A percentile compares a stretch with the other conserved stretches of the same genome.
Evolutionary conservation across 2,113 vertebrate species (phyloP).

Genomic region (Etheostoma cragini): DNA sequence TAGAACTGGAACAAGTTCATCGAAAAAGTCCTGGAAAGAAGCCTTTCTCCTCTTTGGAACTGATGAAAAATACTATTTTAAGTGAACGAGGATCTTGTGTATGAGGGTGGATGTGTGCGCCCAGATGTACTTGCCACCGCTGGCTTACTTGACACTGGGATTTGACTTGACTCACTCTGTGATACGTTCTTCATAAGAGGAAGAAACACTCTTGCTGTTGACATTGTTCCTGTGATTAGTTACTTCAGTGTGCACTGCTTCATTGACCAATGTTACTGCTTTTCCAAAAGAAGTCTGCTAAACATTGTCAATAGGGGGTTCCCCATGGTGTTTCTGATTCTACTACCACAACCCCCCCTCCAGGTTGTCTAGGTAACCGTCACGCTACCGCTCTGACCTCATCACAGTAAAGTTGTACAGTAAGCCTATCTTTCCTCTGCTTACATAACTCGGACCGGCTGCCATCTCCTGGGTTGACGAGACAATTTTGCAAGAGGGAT

Average conservation of each 20-base stretch:
- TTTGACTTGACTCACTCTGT: constrained; percentile 11
- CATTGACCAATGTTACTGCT: not conserved
- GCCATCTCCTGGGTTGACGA: not conserved
- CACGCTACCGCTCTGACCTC: constrained; percentile 39
- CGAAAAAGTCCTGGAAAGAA: constrained; percentile 2
- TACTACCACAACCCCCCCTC: not conserved
- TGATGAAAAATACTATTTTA: constrained; percentile 12
- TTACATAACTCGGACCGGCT: constrained; percentile 16
- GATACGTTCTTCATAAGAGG: constrained; percentile 31
- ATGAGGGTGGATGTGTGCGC: not conserved
- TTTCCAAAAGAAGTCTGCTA: not conserved
- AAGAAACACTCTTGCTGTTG: constrained; percentile 43
- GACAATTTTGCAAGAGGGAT: constrained; percentile 1
- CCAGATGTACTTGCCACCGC: constrained; percentile 20
- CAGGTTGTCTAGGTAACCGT: constrained; percentile 39
- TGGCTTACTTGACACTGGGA: constrained; percentile 38
- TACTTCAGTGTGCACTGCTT: constrained; percentile 41
- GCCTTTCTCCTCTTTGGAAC: constrained; percentile 17
- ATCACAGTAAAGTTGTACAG: constrained; percentile 25
- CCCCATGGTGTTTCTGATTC: constrained; percentile 38
- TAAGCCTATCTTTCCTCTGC: constrained; percentile 5
- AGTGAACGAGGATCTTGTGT: constrained; percentile 9
- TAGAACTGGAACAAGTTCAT: constrained; percentile 16
- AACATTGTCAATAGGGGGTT: constrained; percentile 1
- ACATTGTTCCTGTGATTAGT: constrained; percentile 36